Evolutionary conservation across 2,797 vertebrate genomes (phyloP), one percentile per base, ranked within the genome.

Genomic region (Chloroceryle inda): DNA sequence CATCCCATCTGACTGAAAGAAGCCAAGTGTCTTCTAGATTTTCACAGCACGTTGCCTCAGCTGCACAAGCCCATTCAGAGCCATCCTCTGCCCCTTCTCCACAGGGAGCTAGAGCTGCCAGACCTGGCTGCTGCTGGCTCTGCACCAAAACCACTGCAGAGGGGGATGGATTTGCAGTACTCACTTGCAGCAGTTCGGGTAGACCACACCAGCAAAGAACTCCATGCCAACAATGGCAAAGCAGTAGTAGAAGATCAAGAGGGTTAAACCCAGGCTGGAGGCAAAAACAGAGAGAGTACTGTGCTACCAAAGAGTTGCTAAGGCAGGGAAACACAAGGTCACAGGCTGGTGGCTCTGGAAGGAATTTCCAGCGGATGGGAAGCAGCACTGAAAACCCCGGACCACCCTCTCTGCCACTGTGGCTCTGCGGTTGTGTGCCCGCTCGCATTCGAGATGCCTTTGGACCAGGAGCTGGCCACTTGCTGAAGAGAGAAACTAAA

Each of bases 211-310:
- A 24, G 98, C 99, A 52, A 99, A 99, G 97, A 99, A 99, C 96
- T 99, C 99, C 99, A 99, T 99, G 91, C 99, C 99, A 91, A 99
- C 98, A 12, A 99, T 99, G 97, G 99, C 99, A 86, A 99, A 99
- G 85, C 99, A 99, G 82, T 99, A 99, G 97, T 99, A 99, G 97
- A 99, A 99, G 97, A 99, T 99, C 92, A 99, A 99, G 89, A 99
- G 97, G 6, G 99, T 99, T 94, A 99, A 98, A 29, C 99, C 99
- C 85, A 99, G 98, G 97, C 99, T 99, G 96, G 52, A 94, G 88
- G 63, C 53, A 92, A 45, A 91, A 97, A 87, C 94, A 91, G 42
- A 90, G 38, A 66, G 69, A 81, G 31, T 21, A 84, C 55, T 71
- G 61, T 92, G 66, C 82, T 91, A 64, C 47, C 79, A 27, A 52